phyloP scores from a whole-genome alignment of 1,140 invertebrate species.

The Campoletis sonorensis region DNA sequence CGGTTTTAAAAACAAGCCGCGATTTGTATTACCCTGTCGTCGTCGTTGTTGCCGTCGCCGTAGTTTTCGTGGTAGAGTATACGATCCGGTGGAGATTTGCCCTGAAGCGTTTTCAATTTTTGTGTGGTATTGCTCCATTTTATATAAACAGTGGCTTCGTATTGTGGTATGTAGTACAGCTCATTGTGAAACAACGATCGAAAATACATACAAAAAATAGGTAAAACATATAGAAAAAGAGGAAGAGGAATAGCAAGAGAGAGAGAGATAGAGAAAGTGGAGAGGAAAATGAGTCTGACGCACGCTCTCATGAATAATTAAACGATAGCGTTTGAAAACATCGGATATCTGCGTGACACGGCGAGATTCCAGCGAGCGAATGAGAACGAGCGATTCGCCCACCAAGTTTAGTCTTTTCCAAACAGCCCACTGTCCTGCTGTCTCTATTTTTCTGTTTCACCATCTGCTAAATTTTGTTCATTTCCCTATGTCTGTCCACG shows the following conservation, averaged over 20 bases:
- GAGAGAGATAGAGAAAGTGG: not conserved
- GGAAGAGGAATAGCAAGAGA: not conserved
- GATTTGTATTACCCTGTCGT: slow-evolving; percentile 42
- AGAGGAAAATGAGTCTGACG: slow-evolving; percentile 24
- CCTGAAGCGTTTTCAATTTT: slow-evolving; percentile 31
- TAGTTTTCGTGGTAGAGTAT: not conserved
- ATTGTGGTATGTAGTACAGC: not conserved
- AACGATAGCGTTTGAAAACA: not conserved
- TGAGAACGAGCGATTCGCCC: not conserved
- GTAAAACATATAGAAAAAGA: slow-evolving; percentile 17
- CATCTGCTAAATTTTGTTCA: slow-evolving; percentile 4
- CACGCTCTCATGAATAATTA: slow-evolving; percentile 44
- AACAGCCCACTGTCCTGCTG: not conserved
- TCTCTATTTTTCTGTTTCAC: slow-evolving; percentile 15
- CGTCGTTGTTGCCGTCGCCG: not conserved
- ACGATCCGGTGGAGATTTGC: not conserved
- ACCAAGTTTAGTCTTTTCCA: not conserved
- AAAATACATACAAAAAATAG: slow-evolving; percentile 24
- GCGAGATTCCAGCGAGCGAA: not conserved
- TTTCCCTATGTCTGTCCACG: too few relatives aligned
- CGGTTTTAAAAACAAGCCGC: slow-evolving; percentile 32
- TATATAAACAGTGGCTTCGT: not conserved
- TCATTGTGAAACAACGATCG: not conserved
- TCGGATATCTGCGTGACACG: slow-evolving; percentile 14
- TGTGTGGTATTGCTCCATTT: not conserved